Evolutionary conservation across 1,140 invertebrate species (phyloP), one percentile per base, ranked within the genome.

Genomic region (Subanguina moxae): DNA sequence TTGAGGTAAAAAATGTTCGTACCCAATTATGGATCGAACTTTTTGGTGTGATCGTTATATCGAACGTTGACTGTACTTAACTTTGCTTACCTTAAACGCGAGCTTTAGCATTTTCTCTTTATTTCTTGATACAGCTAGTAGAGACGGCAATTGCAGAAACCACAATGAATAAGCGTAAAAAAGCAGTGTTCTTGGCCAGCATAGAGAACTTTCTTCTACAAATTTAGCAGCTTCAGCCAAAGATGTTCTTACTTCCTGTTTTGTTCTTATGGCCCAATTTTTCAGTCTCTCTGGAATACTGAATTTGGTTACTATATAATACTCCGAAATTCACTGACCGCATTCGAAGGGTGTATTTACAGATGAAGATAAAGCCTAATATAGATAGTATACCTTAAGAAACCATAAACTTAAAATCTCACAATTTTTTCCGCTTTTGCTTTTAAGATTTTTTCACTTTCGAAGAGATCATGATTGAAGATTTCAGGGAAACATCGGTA

Each of bases 101-200:
- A 82, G 62, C 13, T 64, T 42, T 19, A 79, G 17, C 11, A 91
- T 89, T 5, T 90, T 88, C 64, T 75, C 90, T 88, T 83, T 90
- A 89, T 82, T 88, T 86, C 38, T 85, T 77, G 70, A 73, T 73
- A 63, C 85, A 52, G 85, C 85, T 65, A 90, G 85, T 80, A 88
- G 89, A 59, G 91, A 89, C 11, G 93, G 91, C 70, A 98, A 86
- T 82, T 94, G 90, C 75, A 97, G 88, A 84, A 97, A 99, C 89
- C 96, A 98, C n/a, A 99, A 86, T 66, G 93, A 94, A 83, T 84
- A 80, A 17, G 84, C 83, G 77, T 86, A 86, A 68, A 84, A 83
- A 19, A 87, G 72, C 7, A 87, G 71, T 76, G 83, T 86, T 84
- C 91, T 91, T 17, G 93, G 91, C 94, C 94, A 97, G 52, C 89